A percentile compares a stretch with the other conserved stretches of the same genome.
Conservation (phyloP, 1,140 invertebrate genomes). For the Lepidostoma basale region DNA sequence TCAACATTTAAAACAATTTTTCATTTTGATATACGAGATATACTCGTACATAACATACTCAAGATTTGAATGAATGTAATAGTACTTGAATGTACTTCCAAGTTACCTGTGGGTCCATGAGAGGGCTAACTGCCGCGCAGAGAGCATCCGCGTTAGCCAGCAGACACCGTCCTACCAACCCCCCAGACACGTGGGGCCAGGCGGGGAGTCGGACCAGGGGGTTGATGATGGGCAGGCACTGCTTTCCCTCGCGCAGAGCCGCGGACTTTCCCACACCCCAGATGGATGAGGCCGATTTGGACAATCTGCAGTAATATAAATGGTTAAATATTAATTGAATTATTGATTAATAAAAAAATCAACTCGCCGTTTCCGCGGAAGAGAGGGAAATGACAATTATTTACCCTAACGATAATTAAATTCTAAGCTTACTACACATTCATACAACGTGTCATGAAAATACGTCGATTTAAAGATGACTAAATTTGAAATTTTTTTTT, state of each 20-base stretch:
- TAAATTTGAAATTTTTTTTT: too few relatives aligned
- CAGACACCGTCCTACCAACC: slow-evolving; percentile 70
- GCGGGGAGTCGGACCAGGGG: slow-evolving; percentile 82
- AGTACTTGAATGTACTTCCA: background rate
- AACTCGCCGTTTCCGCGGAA: too few relatives aligned
- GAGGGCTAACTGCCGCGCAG: slow-evolving; percentile 90
- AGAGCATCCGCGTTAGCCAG: slow-evolving; percentile 95
- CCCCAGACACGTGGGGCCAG: slow-evolving; percentile 76
- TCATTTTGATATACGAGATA: too few relatives aligned
- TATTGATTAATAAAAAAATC: too few relatives aligned
- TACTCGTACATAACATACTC: too few relatives aligned
- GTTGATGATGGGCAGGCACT: slow-evolving; percentile 88
- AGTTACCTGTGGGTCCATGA: slow-evolving; percentile 75
- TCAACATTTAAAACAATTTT: too few relatives aligned
- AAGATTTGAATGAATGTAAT: too few relatives aligned
- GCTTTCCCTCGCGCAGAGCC: slow-evolving; percentile 60
- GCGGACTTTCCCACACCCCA: slow-evolving; percentile 54
- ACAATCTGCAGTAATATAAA: slow-evolving; percentile 49
- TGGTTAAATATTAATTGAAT: background rate
- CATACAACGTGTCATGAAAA: too few relatives aligned
- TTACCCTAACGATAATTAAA: too few relatives aligned
- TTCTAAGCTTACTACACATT: too few relatives aligned
- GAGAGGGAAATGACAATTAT: too few relatives aligned
- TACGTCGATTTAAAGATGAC: too few relatives aligned
- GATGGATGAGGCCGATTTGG: slow-evolving; percentile 61